Base-by-base conservation (phyloP, 1,140 invertebrate species). In the Theocolax elegans region DNA sequence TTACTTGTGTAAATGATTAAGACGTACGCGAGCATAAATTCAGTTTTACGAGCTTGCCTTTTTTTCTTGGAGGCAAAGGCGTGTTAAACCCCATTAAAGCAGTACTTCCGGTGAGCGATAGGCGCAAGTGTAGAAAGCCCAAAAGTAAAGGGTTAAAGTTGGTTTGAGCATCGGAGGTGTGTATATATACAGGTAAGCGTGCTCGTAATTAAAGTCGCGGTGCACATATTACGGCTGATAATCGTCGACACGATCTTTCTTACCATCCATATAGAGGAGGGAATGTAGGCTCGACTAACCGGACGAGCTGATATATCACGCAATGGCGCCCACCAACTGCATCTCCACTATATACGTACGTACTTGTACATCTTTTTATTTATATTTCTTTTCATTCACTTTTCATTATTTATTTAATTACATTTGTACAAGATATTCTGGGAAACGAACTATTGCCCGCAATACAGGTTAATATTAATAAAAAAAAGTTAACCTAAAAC, bases 171-270 rank as follows among this genome's bases (percentile, higher is more conserved):
- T 35, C 10, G 31, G 31, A 38, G 31, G 42, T 53, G 40, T 46
- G 10, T 35, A 10, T 10, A 35, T 35, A 35, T 10, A 13, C 49
- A 19, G n/a, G 59, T 49, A 38, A 51, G 40, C 51, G 38, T 68
- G 44, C 38, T 67, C 62, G 73, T 76, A 75, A 77, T 76, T 77
- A 76, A 76, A 75, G 71, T 75, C 72, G 60, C 66, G 38, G 64
- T 40, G 72, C 72, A 71, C 74, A 74, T 72, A 77, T 78, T 76
- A 76, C 72, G 73, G 75, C 69, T 72, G 77, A 78, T 76, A 76
- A 78, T 78, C 77, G 72, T 72, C 44, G 63, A 75, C 75, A 75
- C 77, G 74, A 78, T 78, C 77, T 78, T 66, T 63, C 62, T 67
- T 60, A n/a, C n/a, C n/a, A n/a, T n/a, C n/a, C n/a, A n/a, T n/a